A percentile compares a stretch with the other conserved stretches of the same genome.
phyloP scores from a whole-genome alignment of 1,140 invertebrate species.

The Phymastichus coffea region DNA sequence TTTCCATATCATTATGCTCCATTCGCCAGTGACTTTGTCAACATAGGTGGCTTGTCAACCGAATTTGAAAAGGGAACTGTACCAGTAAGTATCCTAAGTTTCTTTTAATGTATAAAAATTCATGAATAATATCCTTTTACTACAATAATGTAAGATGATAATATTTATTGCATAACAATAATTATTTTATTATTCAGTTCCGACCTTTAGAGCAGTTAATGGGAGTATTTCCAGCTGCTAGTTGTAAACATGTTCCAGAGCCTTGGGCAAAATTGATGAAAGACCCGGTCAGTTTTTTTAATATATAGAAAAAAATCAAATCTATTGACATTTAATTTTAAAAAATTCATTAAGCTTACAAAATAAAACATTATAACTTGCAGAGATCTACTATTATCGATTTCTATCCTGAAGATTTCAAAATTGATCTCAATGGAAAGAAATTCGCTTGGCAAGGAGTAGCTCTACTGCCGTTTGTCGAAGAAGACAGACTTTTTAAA shows the following conservation, averaged over 20 bases:
- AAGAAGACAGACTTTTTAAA: slow-evolving; percentile 87
- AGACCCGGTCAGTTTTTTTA: slow-evolving; percentile 76
- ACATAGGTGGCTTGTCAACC: slow-evolving; percentile 82
- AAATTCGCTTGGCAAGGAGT: slow-evolving; percentile 99
- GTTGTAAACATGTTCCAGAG: slow-evolving; percentile 87
- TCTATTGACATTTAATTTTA: slow-evolving; percentile 10
- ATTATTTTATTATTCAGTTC: too few relatives aligned
- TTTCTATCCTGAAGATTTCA: slow-evolving; percentile 98
- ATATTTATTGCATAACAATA: too few relatives aligned
- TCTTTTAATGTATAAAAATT: slow-evolving; percentile 11
- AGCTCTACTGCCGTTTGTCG: slow-evolving; percentile 96
- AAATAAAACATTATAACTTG: slow-evolving; percentile 25
- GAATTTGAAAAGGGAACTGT: slow-evolving; percentile 86
- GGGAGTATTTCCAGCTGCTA: slow-evolving; percentile 98
- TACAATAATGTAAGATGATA: too few relatives aligned
- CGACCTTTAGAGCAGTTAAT: slow-evolving; percentile 97
- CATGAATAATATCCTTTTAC: background rate
- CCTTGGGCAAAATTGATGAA: slow-evolving; percentile 95
- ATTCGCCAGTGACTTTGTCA: slow-evolving; percentile 98
- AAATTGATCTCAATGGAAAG: slow-evolving; percentile 98
- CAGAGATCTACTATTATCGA: slow-evolving; percentile 95
- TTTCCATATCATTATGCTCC: slow-evolving; percentile 99
- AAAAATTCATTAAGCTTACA: too few relatives aligned
- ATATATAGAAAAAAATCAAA: too few relatives aligned
- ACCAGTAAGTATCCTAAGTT: slow-evolving; percentile 68